Conservation (phyloP, 2,113 vertebrate species). For the Alouatta palliata region DNA sequence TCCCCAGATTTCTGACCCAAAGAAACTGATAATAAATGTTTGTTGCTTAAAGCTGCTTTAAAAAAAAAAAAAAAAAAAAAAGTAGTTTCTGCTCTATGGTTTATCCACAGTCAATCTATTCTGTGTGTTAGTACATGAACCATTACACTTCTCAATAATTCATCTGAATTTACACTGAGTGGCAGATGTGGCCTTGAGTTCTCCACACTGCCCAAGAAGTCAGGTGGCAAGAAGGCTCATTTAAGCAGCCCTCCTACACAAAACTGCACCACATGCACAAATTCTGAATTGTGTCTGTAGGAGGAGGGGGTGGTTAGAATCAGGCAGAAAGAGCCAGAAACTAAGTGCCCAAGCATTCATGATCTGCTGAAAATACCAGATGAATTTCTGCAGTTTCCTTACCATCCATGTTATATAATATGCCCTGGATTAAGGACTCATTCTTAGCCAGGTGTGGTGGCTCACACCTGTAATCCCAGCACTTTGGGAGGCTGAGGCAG, state of each 20-base stretch:
- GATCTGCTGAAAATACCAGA: neutral
- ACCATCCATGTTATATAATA: neutral
- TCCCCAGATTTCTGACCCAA: neutral
- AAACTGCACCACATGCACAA: neutral
- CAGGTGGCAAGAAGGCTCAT: neutral
- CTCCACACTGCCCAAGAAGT: neutral
- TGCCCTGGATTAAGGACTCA: neutral
- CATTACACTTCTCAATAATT: neutral
- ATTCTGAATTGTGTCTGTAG: neutral
- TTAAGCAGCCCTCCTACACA: neutral
- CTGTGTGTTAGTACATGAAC: neutral
- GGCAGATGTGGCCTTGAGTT: neutral
- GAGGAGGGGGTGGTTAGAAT: neutral
- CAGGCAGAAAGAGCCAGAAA: neutral
- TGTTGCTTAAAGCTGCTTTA: neutral
- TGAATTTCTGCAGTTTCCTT: neutral
- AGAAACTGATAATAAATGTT: neutral
- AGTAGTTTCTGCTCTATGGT: neutral
- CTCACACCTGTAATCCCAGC: too few relatives aligned
- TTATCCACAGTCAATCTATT: neutral
- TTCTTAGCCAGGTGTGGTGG: neutral
- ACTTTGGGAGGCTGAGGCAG: too few relatives aligned
- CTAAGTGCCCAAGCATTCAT: neutral
- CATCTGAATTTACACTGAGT: neutral
- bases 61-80: neutral